Conservation (phyloP, 2,113 vertebrate species). For the Oostethus manadensis region DNA sequence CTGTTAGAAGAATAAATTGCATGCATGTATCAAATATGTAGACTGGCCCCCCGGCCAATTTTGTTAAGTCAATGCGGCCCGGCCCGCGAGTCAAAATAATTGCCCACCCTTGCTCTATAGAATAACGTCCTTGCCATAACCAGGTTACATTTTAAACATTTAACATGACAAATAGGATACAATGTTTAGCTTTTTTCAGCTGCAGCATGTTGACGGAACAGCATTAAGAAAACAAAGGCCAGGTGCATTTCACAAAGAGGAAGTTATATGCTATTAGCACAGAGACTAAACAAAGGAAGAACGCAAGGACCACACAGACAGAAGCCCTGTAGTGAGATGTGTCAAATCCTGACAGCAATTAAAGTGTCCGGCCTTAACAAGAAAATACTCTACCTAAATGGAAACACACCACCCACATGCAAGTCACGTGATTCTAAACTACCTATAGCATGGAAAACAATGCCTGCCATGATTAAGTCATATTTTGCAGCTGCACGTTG, state of each 20-base stretch:
- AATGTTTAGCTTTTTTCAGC: conserved; percentile 32
- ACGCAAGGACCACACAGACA: conserved; percentile 46
- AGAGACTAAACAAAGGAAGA: conserved; percentile 67
- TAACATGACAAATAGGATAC: conserved; percentile 9
- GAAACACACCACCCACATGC: conserved; percentile 11
- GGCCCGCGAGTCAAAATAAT: no score
- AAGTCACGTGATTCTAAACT: conserved; percentile 28
- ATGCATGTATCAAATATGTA: no score
- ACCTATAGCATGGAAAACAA: conserved; percentile 25
- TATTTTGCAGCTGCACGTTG: conserved; percentile 2
- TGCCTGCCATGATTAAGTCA: background rate
- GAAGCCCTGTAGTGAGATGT: conserved; percentile 26
- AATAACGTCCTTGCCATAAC: conserved; percentile 19
- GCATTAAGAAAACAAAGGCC: conserved; percentile 59
- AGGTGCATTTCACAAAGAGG: conserved; percentile 67
- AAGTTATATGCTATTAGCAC: conserved; percentile 46
- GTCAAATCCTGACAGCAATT: conserved; percentile 47
- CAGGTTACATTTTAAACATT: conserved; percentile 4
- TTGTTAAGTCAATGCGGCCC: no score
- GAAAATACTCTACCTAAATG: conserved; percentile 38
- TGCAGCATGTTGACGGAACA: conserved; percentile 54
- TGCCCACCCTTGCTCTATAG: no score
- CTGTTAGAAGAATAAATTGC: no score
- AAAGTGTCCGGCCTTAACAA: conserved; percentile 35
- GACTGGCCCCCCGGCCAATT: no score